Percentiles rank a stretch among this genome's conserved stretches.
Conservation (phyloP, 37 sponge, comb jelly and placozoan genomes). For the Aplysina aerophoba region DNA sequence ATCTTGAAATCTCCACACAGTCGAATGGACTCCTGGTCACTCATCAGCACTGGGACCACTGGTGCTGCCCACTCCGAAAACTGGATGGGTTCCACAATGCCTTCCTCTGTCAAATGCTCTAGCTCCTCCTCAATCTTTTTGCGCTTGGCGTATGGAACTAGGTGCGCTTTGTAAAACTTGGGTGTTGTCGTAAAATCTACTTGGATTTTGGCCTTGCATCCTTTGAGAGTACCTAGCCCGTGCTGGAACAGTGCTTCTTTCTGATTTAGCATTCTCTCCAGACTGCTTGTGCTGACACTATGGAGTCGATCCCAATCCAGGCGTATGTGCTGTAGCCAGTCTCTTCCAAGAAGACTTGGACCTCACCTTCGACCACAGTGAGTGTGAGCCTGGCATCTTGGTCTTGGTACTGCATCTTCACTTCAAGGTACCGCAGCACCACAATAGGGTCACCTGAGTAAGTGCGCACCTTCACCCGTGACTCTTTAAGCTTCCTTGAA, state of each 20-base stretch:
- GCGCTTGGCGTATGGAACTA: not conserved
- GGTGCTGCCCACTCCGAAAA: constrained; percentile 13
- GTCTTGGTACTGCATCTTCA: too few species aligned
- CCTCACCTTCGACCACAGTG: too few species aligned
- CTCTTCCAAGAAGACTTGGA: too few species aligned
- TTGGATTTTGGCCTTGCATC: not conserved
- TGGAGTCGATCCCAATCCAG: not conserved
- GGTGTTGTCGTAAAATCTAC: not conserved
- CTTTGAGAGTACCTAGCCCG: not conserved
- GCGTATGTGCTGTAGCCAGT: not conserved
- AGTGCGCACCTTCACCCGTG: too few species aligned
- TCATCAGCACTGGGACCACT: not conserved
- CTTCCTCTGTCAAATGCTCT: not conserved
- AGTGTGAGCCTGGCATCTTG: too few species aligned
- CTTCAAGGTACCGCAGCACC: too few species aligned
- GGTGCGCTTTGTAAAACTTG: not conserved
- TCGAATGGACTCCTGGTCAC: not conserved
- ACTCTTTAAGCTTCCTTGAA: too few species aligned
- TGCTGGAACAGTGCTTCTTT: not conserved
- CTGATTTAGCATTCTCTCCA: not conserved
- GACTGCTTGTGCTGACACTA: not conserved
- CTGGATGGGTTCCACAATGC: not conserved
- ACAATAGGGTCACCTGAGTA: too few species aligned
- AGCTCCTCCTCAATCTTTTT: not conserved
- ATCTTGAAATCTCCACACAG: not conserved